A percentile compares a stretch with the other conserved stretches of the same genome.
These are phyloP conservation scores for Sciaenops ocellatus DNA, from an alignment of 2,797 vertebrate genomes.

Conservation along the genomic window DNA sequence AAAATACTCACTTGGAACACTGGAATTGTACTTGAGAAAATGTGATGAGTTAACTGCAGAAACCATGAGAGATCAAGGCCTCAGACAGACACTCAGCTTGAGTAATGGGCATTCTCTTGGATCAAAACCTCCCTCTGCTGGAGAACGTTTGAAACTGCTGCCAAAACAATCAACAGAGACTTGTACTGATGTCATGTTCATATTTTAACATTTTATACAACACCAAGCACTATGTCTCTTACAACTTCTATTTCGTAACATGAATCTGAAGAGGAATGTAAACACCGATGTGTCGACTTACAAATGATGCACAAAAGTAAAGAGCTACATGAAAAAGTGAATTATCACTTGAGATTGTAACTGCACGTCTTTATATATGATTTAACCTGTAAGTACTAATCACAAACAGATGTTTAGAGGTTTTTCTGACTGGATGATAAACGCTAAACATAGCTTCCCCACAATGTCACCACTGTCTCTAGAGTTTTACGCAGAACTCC, in stretches of 20 bases:
- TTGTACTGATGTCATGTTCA: not conserved
- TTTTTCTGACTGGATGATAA: not conserved
- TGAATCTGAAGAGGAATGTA: not conserved
- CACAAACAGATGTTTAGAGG: not conserved
- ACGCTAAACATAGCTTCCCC: not conserved
- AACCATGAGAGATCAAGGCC: not conserved
- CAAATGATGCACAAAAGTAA: not conserved
- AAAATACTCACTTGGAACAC: not conserved
- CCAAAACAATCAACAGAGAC: not conserved
- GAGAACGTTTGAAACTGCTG: slow-evolving; percentile 42
- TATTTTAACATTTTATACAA: not conserved
- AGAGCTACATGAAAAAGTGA: not conserved
- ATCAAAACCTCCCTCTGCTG: slow-evolving; percentile 75
- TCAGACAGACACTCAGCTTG: not conserved
- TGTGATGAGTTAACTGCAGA: not conserved
- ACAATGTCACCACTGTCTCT: not conserved
- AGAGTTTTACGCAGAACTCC: not conserved
- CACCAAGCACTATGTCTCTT: too few species aligned
- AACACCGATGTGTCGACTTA: not conserved
- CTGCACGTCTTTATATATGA: not conserved
- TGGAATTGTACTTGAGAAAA: not conserved
- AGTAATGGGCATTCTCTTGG: slow-evolving; percentile 21
- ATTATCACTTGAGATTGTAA: too few species aligned
- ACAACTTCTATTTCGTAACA: not conserved
- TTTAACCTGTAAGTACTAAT: not conserved